Evolutionary conservation across 2,113 vertebrate genomes (phyloP).

Genomic region (Eurypyga helias): DNA sequence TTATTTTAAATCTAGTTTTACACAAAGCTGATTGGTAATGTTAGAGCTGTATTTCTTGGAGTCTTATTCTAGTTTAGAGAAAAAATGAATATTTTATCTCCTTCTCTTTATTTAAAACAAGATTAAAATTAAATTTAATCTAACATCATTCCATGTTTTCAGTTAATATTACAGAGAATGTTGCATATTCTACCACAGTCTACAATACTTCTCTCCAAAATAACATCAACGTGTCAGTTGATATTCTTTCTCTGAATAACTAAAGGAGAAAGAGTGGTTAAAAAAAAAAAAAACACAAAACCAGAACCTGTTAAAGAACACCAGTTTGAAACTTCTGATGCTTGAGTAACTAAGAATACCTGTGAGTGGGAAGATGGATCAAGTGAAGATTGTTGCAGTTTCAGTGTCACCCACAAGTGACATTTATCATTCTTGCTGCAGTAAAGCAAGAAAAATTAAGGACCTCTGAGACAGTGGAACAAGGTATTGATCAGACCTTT

Average conservation of each 20-base stretch:
- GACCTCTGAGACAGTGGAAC: neutral
- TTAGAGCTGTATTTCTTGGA: neutral
- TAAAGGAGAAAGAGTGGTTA: neutral
- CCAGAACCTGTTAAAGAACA: neutral
- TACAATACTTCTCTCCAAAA: neutral
- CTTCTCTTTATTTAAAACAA: neutral
- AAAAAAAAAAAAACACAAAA: neutral
- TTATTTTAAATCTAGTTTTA: neutral
- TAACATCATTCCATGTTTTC: neutral
- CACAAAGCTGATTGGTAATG: neutral
- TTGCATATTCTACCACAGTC: neutral
- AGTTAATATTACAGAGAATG: neutral
- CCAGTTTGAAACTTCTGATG: neutral
- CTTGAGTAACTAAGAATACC: neutral
- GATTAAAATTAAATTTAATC: too few species aligned
- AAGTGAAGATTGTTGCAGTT: neutral
- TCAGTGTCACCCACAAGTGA: neutral
- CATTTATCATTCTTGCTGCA: slow-evolving; percentile 44
- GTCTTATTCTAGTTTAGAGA: neutral
- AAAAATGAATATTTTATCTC: neutral
- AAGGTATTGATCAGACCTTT: slow-evolving; percentile 39
- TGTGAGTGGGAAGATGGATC: neutral
- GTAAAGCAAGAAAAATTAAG: neutral
- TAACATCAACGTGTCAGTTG: neutral
- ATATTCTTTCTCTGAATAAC: neutral